These are phyloP conservation scores for Chloebia gouldiae DNA, from an alignment of 2,113 vertebrate species.

Conservation along the genomic window DNA sequence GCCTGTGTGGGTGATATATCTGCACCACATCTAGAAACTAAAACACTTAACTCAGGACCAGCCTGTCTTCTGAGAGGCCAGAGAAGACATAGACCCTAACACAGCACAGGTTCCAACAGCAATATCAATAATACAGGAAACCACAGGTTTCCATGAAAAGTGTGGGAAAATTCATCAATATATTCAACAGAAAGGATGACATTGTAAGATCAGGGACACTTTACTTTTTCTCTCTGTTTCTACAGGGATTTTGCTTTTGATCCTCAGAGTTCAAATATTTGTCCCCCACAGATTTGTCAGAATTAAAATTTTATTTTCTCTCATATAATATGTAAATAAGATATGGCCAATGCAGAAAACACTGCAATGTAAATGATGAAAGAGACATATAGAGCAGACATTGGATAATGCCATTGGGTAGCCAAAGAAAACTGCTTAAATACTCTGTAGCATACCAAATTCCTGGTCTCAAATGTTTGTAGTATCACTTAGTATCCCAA, in stretches of 20 bases:
- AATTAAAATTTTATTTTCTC: not conserved
- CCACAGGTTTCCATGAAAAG: not conserved
- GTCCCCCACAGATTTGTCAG: not conserved
- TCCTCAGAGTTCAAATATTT: not conserved
- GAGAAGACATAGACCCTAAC: not conserved
- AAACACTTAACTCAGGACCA: not conserved
- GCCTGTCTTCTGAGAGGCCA: not conserved
- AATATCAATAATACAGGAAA: not conserved
- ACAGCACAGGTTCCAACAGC: not conserved
- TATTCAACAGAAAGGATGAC: not conserved
- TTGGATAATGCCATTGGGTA: not conserved
- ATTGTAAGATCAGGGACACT: not conserved
- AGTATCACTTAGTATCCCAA: not conserved
- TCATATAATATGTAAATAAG: not conserved
- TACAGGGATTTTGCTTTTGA: not conserved
- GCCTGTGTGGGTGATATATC: not conserved
- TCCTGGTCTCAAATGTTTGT: not conserved
- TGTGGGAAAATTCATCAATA: not conserved
- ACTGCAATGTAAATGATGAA: not conserved
- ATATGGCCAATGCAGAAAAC: not conserved
- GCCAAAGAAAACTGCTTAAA: not conserved
- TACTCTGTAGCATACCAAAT: not conserved
- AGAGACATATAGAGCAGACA: not conserved
- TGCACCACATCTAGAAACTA: not conserved
- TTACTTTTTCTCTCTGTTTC: not conserved